Base-by-base conservation (phyloP, 2,888 invertebrate genomes). In the Thymelicus sylvestris region DNA sequence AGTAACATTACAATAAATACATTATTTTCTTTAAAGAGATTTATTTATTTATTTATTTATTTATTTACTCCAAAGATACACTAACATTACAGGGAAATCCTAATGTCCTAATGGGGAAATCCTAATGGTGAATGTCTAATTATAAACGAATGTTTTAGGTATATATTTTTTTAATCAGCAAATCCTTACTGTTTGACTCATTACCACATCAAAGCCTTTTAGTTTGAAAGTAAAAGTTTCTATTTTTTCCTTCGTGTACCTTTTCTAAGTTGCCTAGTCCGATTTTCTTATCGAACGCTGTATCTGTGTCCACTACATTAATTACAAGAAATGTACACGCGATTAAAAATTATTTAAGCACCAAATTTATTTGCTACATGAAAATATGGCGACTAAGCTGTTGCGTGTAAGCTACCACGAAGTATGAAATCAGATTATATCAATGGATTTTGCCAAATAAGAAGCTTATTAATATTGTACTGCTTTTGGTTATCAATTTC, bases 291-390 rank as follows among this genome's bases (percentile, higher is more conserved):
- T 67, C 67, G 44, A 59, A 67, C 6, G 31, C 60, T 24, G 31
- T 41, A 67, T 67, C 67, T 41, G n/a, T 67, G 62, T 44, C 41
- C 52, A 44, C 52, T 67, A 67, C 61, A 62, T 67, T 67, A 67
- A 67, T 67, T 62, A 67, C 62, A 52, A 8, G 62, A 44, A 61
- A 67, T 52, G 44, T 31, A 67, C 67, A 67, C 52, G 67, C 67
- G 61, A 67, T 67, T 67, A 39, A 62, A 62, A 67, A 41, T 24
- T 62, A 67, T 67, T 62, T 62, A 52, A 39, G 39, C 12, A 52
- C 67, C 44, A 41, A 61, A 62, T n/a, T 61, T 52, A 62, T 67
- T 61, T 41, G 59, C 31, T 41, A 65, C 39, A 38, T n/a, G 39
- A 59, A 59, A 59, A n/a, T 59, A 59, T 59, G 55, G 55, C 44